These are phyloP conservation scores for Ruditapes philippinarum DNA, from an alignment of 1,140 invertebrate species.

Conservation along the genomic window DNA sequence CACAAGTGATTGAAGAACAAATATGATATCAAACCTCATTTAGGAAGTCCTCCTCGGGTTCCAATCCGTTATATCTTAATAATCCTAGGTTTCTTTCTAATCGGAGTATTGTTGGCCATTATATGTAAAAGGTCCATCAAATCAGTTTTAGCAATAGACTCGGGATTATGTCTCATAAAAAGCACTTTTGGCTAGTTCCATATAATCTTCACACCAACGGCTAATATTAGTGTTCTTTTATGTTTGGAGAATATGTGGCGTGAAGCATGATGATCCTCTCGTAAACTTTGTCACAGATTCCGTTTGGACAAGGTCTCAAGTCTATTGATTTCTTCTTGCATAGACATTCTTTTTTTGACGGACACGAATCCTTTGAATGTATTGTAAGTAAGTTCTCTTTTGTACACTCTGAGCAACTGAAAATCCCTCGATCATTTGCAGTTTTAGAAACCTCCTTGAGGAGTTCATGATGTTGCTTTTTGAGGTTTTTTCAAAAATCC, in stretches of 20 bases:
- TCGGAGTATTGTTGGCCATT: neutral
- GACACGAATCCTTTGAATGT: neutral
- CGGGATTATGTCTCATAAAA: neutral
- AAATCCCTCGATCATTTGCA: no score
- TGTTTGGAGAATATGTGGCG: neutral
- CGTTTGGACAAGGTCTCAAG: neutral
- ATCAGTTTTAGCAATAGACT: neutral
- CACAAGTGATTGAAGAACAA: no score
- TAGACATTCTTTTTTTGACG: neutral
- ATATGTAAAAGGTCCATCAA: neutral
- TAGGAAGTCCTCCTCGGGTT: no score
- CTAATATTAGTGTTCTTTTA: neutral
- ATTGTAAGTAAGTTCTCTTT: neutral
- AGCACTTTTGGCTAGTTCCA: neutral
- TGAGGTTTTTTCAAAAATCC: neutral
- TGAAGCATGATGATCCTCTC: neutral
- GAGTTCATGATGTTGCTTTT: neutral
- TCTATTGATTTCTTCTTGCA: neutral
- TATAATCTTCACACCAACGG: neutral
- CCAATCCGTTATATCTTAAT: no score
- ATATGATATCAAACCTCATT: no score
- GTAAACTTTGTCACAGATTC: neutral
- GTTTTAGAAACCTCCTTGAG: neutral
- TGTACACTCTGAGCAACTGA: neutral
- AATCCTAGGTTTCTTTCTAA: no score